Evolutionary conservation across 2,888 invertebrate genomes (phyloP).

Genomic region (Lissonota sp.): DNA sequence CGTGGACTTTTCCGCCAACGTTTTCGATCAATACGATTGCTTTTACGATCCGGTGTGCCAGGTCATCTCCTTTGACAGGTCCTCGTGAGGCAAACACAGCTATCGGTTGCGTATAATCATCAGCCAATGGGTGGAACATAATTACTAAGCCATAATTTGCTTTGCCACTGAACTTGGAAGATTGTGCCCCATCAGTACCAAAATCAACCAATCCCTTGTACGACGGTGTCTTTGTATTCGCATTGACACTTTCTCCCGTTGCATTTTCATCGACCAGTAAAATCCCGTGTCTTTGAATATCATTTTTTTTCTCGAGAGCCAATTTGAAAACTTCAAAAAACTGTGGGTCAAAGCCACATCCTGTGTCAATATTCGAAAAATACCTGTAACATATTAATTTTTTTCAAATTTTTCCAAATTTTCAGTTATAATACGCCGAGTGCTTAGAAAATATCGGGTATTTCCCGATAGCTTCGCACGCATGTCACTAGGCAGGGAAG

Average conservation of each 20-base stretch:
- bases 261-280: conserved; percentile 64
- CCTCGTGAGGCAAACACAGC: conserved; percentile 63
- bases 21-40: conserved; percentile 62
- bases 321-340: conserved; percentile 65
- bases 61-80: conserved; percentile 47
- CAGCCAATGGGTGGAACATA: conserved; percentile 63
- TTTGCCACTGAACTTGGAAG: conserved; percentile 46
- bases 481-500: no score
- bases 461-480: no score
- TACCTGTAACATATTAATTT: no score
- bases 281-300: conserved; percentile 57
- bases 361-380: no score
- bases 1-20: conserved; percentile 58
- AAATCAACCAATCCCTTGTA: conserved; percentile 58
- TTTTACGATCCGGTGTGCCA: conserved; percentile 59
- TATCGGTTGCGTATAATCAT: conserved; percentile 63
- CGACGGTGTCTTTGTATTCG: conserved; percentile 43
- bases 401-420: no score
- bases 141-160: conserved; percentile 59
- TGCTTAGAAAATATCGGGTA: no score
- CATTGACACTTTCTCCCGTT: conserved; percentile 56
- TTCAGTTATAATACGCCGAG: no score
- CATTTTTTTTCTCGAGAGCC: conserved; percentile 51
- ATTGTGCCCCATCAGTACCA: conserved; percentile 34
- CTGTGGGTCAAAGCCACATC: conserved; percentile 64